A percentile compares a stretch with the other conserved stretches of the same genome.
Evolutionary conservation across 2,113 vertebrate species (phyloP).

Genomic region (Daphoenositta chrysoptera): DNA sequence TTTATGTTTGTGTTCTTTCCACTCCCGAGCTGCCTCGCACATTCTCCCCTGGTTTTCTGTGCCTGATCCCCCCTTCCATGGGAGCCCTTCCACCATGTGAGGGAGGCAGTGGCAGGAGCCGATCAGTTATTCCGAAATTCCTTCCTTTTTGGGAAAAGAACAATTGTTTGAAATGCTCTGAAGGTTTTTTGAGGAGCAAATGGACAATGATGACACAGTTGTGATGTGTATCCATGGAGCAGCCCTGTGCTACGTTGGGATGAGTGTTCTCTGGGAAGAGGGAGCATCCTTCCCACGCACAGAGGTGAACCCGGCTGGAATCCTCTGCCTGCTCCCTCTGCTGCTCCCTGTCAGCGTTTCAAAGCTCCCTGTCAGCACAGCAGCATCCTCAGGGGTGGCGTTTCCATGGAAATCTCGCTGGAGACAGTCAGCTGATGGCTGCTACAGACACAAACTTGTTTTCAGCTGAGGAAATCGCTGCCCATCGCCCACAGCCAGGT

Average conservation of each 20-base stretch:
- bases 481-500: not conserved
- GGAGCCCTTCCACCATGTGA: not conserved
- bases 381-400: constrained; percentile 80
- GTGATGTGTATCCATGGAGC: not conserved
- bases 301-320: not conserved
- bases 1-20: not conserved
- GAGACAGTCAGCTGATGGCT: constrained; percentile 88
- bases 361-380: constrained; percentile 68
- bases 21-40: not conserved
- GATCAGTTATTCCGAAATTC: not conserved
- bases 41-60: not conserved
- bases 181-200: not conserved
- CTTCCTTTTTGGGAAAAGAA: not conserved
- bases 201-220: not conserved
- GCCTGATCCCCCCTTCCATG: not conserved
- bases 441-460: constrained; percentile 67
- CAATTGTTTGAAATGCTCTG: not conserved
- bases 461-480: not conserved
- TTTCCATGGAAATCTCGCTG: constrained; percentile 87
- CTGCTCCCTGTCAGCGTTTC: constrained; percentile 9
- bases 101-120: not conserved
- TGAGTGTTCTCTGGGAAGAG: not conserved
- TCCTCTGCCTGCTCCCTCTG: not conserved
- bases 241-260: not conserved
- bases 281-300: not conserved